phyloP scores from a whole-genome alignment of 2,113 vertebrate species.

The Pseudopipra pipra region DNA sequence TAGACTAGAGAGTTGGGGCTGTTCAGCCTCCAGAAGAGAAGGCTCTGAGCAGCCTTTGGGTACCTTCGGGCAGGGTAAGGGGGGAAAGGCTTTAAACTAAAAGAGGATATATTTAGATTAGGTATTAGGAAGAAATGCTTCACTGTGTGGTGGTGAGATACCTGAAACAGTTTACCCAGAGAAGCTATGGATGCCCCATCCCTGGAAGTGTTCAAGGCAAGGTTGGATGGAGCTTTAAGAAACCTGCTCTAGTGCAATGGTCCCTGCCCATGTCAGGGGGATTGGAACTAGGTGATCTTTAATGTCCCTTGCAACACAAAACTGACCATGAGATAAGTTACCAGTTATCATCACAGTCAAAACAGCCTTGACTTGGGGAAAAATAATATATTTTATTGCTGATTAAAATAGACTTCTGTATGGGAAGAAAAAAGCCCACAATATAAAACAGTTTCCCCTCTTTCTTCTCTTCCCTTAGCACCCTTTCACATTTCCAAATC shows the following conservation, averaged over 20 bases:
- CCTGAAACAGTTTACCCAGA: neutral
- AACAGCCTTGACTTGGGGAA: neutral
- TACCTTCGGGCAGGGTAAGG: neutral
- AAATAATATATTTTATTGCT: neutral
- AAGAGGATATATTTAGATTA: neutral
- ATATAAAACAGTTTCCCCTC: neutral
- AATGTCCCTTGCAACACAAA: neutral
- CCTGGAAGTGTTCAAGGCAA: neutral
- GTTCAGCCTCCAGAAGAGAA: neutral
- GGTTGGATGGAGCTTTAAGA: rapidly evolving
- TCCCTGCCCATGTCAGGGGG: neutral
- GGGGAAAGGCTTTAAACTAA: neutral
- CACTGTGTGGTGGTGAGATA: neutral
- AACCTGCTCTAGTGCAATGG: rapidly evolving
- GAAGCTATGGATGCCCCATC: neutral
- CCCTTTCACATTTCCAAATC: neutral
- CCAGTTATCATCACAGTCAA: neutral
- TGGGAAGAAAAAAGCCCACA: neutral
- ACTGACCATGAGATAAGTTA: neutral
- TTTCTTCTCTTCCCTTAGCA: neutral
- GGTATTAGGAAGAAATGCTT: neutral
- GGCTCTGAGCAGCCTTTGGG: neutral
- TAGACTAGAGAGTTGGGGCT: neutral
- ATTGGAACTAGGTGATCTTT: neutral
- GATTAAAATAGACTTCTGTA: neutral